These are phyloP conservation scores for Bradypus variegatus DNA, from an alignment of 2,797 vertebrate genomes.

Conservation along the genomic window DNA sequence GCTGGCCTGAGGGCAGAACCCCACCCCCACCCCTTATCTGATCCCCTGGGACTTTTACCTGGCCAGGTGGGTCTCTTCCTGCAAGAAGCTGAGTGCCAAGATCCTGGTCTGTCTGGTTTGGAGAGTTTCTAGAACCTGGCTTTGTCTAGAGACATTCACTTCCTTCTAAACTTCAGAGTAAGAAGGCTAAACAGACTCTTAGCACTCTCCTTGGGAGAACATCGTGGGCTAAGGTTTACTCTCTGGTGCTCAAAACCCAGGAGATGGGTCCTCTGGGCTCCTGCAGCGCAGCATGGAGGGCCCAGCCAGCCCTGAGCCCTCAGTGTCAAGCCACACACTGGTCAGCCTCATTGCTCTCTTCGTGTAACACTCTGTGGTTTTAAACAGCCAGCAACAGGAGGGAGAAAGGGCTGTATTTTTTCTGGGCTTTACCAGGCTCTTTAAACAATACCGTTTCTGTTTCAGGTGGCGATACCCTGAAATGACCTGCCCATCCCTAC, in stretches of 20 bases:
- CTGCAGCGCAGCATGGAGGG: background rate
- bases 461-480: background rate
- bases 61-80: background rate
- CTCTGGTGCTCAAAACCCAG: background rate
- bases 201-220: background rate
- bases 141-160: background rate
- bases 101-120: background rate
- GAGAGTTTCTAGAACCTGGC: background rate
- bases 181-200: background rate
- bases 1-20: background rate
- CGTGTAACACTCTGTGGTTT: background rate
- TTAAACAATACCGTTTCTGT: conserved; percentile 17
- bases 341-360: background rate
- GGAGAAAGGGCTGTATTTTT: conserved; percentile 11
- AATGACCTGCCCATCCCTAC: background rate
- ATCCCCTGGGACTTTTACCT: background rate
- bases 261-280: background rate
- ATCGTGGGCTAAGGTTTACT: background rate
- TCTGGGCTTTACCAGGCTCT: background rate
- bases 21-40: background rate
- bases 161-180: background rate
- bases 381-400: conserved; percentile 8
- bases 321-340: background rate
- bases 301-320: background rate
- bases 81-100: background rate